These are phyloP conservation scores for Hippocampus mohnikei DNA, from an alignment of 2,113 vertebrate species.

Conservation along the genomic window DNA sequence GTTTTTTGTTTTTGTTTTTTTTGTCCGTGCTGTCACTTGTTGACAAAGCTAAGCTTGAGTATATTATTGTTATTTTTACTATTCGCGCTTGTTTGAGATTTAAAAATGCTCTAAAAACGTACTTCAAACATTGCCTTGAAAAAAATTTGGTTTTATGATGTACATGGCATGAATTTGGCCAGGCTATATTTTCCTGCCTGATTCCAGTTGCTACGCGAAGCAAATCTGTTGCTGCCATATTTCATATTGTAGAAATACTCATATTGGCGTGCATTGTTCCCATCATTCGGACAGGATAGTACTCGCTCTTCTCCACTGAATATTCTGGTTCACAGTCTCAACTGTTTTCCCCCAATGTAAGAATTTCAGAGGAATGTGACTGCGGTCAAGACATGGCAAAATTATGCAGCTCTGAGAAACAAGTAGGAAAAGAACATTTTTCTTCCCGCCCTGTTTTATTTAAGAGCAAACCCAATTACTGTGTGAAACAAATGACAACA, in stretches of 20 bases:
- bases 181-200: background rate
- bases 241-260: too few relatives aligned
- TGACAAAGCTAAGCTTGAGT: too few relatives aligned
- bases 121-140: too few relatives aligned
- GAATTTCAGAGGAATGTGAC: conserved; percentile 55
- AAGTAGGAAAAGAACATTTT: conserved; percentile 39
- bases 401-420: conserved; percentile 29
- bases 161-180: too few relatives aligned
- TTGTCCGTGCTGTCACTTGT: too few relatives aligned
- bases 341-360: conserved; percentile 31
- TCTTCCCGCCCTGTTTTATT: conserved; percentile 38
- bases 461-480: conserved; percentile 40
- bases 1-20: too few relatives aligned
- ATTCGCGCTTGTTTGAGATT: too few relatives aligned
- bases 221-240: conserved; percentile 7
- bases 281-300: too few relatives aligned
- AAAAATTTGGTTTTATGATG: too few relatives aligned
- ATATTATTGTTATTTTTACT: too few relatives aligned
- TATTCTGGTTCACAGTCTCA: conserved; percentile 16
- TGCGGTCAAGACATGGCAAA: conserved; percentile 58
- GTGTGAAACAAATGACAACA: conserved; percentile 18
- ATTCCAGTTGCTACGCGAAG: background rate
- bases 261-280: too few relatives aligned
- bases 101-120: too few relatives aligned
- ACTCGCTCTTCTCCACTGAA: conserved; percentile 20